Conservation (phyloP, 2,888 invertebrate species). For the Parnassius glacialis region DNA sequence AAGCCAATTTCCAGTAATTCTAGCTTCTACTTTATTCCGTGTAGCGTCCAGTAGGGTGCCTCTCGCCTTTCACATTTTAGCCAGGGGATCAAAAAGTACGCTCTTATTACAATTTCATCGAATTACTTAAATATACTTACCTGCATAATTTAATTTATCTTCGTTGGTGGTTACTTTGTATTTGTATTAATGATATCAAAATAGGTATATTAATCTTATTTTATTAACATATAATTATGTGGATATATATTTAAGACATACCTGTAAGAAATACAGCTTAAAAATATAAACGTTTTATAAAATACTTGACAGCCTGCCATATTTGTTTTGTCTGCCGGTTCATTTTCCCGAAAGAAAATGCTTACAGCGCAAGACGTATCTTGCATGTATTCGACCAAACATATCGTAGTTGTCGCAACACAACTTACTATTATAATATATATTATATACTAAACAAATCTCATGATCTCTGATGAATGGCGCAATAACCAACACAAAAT, state of each 20-base stretch:
- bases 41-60: constrained; percentile 48
- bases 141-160: constrained; percentile 56
- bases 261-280: no score
- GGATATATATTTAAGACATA: background rate
- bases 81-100: constrained; percentile 60
- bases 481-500: no score
- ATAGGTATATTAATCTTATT: constrained; percentile 9
- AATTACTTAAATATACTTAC: constrained; percentile 51
- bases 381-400: no score
- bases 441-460: no score
- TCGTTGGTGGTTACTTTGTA: constrained; percentile 45
- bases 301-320: no score
- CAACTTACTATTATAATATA: no score
- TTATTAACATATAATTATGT: background rate
- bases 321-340: no score
- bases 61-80: constrained; percentile 53
- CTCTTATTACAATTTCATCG: constrained; percentile 57
- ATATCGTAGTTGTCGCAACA: no score
- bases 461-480: no score
- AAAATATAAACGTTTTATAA: no score
- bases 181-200: constrained; percentile 48
- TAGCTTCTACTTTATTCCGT: constrained; percentile 29
- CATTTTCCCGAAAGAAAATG: no score
- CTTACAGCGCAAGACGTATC: no score
- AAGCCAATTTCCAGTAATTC: constrained; percentile 23